A percentile compares a stretch with the other conserved stretches of the same genome.
phyloP scores from a whole-genome alignment of 2,113 vertebrate species.

The Thalassarche chlororhynchos region DNA sequence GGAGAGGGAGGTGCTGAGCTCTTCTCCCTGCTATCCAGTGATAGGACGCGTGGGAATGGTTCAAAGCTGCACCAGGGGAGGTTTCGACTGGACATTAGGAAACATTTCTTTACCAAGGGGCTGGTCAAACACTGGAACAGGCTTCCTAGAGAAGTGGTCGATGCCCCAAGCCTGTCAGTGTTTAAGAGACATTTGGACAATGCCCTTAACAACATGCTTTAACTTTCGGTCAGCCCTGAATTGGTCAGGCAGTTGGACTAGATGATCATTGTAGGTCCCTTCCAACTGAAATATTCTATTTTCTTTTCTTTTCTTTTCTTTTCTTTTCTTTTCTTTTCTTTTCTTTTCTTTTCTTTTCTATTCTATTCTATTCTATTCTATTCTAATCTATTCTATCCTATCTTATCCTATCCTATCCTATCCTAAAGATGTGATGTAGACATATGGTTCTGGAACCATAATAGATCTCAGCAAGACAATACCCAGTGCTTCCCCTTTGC shows the following conservation, averaged over 20 bases:
- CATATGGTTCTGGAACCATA: not conserved
- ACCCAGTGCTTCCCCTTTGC: not conserved
- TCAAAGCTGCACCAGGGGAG: not conserved
- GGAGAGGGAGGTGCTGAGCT: not conserved
- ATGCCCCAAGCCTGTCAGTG: not conserved
- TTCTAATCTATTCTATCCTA: not conserved
- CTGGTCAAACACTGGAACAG: not conserved
- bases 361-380: not conserved
- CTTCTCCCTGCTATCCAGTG: too few species aligned
- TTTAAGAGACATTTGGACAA: not conserved
- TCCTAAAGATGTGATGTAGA: not conserved
- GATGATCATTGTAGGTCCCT: not conserved
- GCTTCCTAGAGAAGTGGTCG: not conserved
- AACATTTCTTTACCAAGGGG: not conserved
- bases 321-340: too few species aligned
- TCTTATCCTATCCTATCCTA: not conserved
- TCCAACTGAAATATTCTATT: not conserved
- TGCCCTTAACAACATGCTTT: not conserved
- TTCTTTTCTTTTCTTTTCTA: too few species aligned
- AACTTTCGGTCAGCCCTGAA: not conserved
- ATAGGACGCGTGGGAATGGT: not conserved
- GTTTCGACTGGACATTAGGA: not conserved
- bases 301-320: too few species aligned
- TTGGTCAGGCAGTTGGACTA: not conserved
- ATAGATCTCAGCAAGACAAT: not conserved